Evolutionary conservation across 2,113 vertebrate genomes (phyloP).

Genomic region (Illadopsis cleaveri): DNA sequence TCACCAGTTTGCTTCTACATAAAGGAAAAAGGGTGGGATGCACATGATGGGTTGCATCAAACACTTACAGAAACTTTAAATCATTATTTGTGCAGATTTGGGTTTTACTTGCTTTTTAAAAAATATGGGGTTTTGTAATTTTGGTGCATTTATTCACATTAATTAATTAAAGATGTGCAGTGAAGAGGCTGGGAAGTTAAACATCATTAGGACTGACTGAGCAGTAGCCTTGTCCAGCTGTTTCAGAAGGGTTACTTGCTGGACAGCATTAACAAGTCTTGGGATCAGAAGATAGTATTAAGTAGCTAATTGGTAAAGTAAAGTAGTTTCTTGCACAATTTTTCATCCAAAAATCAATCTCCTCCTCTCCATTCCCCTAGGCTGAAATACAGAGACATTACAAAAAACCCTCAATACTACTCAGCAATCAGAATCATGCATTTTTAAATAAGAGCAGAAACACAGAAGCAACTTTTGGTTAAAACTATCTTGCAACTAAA

Average conservation of each 20-base stretch:
- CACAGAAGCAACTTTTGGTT: neutral
- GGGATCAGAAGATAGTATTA: neutral
- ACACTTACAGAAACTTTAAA: neutral
- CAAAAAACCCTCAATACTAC: neutral
- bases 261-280: neutral
- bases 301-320: neutral
- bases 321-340: neutral
- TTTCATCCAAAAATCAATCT: neutral
- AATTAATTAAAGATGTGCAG: neutral
- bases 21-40: neutral
- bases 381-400: neutral
- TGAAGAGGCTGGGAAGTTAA: neutral
- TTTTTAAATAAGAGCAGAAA: slow-evolving; percentile 10
- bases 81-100: neutral
- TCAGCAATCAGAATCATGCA: neutral
- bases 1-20: neutral
- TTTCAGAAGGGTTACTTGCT: neutral
- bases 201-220: neutral
- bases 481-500: neutral
- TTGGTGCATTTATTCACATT: neutral
- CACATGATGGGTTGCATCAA: neutral
- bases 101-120: neutral
- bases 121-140: neutral
- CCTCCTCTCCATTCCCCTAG: neutral
- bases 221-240: neutral